Percentiles rank a stretch among this genome's conserved stretches.
These are phyloP conservation scores for Zele albiditarsus DNA, from an alignment of 2,888 invertebrate genomes.

Conservation along the genomic window DNA sequence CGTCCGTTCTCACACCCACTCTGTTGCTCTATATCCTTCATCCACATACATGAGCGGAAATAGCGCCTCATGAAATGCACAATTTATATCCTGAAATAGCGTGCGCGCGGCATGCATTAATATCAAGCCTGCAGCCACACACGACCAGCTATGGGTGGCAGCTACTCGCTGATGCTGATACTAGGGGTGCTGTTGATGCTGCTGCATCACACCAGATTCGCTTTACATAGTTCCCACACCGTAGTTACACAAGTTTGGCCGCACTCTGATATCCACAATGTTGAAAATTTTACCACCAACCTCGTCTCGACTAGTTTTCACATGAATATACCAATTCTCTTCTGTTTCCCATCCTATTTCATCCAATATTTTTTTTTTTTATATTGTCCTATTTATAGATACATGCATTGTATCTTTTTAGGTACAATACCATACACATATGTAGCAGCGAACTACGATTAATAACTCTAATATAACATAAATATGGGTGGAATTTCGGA, in stretches of 20 bases:
- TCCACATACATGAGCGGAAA: background rate
- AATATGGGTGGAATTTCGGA: too few relatives aligned
- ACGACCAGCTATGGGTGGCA: background rate
- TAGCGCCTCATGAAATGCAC: conserved; percentile 10
- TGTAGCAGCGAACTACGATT: too few relatives aligned
- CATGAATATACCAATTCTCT: background rate
- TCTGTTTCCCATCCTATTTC: background rate
- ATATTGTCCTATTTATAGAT: background rate
- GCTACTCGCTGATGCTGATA: too few relatives aligned
- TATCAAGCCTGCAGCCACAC: background rate
- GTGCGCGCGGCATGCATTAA: background rate
- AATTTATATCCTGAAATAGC: background rate
- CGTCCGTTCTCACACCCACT: too few relatives aligned
- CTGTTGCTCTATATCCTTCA: background rate
- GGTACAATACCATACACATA: too few relatives aligned
- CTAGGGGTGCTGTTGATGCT: too few relatives aligned
- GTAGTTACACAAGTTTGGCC: conserved; percentile 3
- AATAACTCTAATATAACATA: too few relatives aligned
- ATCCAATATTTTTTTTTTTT: background rate
- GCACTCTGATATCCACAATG: background rate
- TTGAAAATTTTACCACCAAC: background rate
- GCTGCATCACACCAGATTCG: background rate
- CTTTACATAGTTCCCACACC: conserved; percentile 2
- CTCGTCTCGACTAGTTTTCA: background rate
- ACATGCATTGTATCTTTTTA: background rate